Evolutionary conservation across 2,113 vertebrate species (phyloP).

Genomic region (Bufo bufo): DNA sequence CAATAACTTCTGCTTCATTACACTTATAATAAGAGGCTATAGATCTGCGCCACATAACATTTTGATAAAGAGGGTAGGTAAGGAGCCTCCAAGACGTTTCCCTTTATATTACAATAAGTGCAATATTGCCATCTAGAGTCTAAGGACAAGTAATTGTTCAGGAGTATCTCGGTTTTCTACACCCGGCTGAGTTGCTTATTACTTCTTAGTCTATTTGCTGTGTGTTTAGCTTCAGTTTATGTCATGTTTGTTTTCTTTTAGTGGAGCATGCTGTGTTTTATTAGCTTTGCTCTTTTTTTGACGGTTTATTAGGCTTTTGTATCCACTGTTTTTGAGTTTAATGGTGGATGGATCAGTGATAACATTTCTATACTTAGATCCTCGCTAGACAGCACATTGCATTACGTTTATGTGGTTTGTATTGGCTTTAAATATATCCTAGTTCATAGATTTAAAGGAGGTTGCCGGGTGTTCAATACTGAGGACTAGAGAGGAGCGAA

Average conservation of each 20-base stretch:
- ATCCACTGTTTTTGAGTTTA: not conserved
- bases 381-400: not conserved
- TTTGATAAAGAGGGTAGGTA: conserved; percentile 77
- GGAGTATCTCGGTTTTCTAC: not conserved
- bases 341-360: not conserved
- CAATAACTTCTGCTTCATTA: conserved; percentile 92
- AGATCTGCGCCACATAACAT: conserved; percentile 84
- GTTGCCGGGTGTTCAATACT: not conserved
- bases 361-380: not conserved
- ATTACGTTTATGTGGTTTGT: not conserved
- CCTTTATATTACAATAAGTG: conserved; percentile 73
- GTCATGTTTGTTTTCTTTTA: not conserved
- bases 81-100: conserved; percentile 68
- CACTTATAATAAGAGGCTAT: conserved; percentile 92
- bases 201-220: not conserved
- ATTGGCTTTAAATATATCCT: not conserved
- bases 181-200: conserved; percentile 1
- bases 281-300: not conserved
- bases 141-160: conserved; percentile 74
- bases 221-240: conserved; percentile 2
- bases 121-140: conserved; percentile 93
- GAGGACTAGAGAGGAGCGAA: no score
- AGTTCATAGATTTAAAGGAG: not conserved
- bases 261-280: not conserved
- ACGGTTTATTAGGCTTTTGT: not conserved